These are phyloP conservation scores for Siniperca undulata DNA, from an alignment of 2,797 vertebrate species.

Conservation along the genomic window DNA sequence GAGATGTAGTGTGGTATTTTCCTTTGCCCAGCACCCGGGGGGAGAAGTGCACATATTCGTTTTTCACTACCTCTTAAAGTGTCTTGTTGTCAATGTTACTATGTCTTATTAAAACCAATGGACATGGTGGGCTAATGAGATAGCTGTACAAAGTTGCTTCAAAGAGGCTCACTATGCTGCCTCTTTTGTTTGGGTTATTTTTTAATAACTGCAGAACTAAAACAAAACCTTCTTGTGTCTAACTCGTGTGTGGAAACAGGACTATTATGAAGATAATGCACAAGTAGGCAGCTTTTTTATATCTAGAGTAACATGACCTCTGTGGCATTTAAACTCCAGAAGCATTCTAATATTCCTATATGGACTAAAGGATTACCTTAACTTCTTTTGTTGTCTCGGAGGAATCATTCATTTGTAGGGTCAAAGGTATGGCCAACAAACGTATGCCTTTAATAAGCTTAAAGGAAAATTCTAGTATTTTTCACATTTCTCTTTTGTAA, in stretches of 20 bases:
- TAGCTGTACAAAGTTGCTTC: slow-evolving; percentile 23
- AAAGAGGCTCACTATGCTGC: slow-evolving; percentile 8
- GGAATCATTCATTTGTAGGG: not conserved
- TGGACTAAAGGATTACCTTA: not conserved
- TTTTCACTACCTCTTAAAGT: slow-evolving; percentile 45
- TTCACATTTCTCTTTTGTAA: not conserved
- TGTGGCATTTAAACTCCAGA: not conserved
- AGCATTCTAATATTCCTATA: not conserved
- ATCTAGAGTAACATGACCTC: not conserved
- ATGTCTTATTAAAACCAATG: slow-evolving; percentile 53
- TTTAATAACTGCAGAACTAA: not conserved
- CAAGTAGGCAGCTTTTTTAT: not conserved
- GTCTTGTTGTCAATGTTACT: slow-evolving; percentile 41
- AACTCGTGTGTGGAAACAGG: slow-evolving; percentile 3
- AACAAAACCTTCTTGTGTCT: not conserved
- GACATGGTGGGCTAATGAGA: slow-evolving; percentile 44
- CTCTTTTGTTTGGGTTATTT: not conserved
- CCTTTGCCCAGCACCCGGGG: slow-evolving; percentile 13
- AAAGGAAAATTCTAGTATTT: not conserved
- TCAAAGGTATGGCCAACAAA: not conserved
- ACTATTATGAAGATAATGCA: not conserved
- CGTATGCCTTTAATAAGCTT: not conserved
- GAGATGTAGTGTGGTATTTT: slow-evolving; percentile 53
- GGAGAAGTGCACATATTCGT: slow-evolving; percentile 22
- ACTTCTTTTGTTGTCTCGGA: not conserved